Evolutionary conservation across 1,140 invertebrate genomes (phyloP), one percentile per base, ranked within the genome.

Genomic region (Paraescarpia echinospica): DNA sequence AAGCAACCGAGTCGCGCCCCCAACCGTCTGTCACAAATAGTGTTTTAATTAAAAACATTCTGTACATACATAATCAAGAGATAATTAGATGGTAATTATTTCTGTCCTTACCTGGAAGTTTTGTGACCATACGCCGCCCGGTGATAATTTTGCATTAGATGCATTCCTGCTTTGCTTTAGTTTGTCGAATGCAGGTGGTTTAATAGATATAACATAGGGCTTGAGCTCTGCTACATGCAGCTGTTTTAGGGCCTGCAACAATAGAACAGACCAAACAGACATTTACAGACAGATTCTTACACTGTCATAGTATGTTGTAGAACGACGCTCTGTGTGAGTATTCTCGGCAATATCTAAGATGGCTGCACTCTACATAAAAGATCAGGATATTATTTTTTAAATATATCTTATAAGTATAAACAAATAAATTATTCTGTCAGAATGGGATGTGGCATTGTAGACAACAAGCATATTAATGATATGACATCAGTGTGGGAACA

Each of bases 191-290:
- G 90, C 34, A 35, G 90, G 90, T 22, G 90, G 90, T 33, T 90
- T 90, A 14, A 90, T 90, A 41, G n/a, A 90, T 35, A 90, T 90
- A 34, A 90, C 90, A 33, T 90, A 90, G 35, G 90, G 90, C 27
- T 90, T 90, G 35, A 35, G 35, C 18, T 90, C 90, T 18, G 90
- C 90, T 4, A 34, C 35, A 22, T 41, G 34, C 35, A 90, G 90
- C 4, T 27, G 59, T 31, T 77, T 77, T 18, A 77, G 59, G 59
- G 59, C 35, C 35, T 41, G 90, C 9, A 90, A 35, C 90, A 41
- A 90, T n/a, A 22, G 27, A 41, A 90, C 18, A 33, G 35, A 90
- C 34, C 35, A 34, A n/a, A 14, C 4, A 14, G 14, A 90, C 35
- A 27, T 33, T 33, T 33, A 18, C 48, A 9, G 48, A 77, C 14